phyloP scores from a whole-genome alignment of 1,140 invertebrate species.

The Pseudomyrmex sp. region DNA sequence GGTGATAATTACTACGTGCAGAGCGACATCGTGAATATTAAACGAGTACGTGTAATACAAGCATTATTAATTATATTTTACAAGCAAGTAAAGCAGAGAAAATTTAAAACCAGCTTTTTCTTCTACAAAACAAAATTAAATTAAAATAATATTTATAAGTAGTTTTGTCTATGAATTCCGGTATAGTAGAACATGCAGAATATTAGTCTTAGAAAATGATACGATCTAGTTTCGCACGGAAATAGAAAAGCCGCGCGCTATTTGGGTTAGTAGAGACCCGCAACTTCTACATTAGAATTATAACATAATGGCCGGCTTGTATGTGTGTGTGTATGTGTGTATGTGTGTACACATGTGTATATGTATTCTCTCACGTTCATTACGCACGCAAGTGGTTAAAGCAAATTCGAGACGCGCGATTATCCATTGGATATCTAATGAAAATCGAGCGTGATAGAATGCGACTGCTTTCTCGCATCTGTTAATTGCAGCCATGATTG shows the following conservation, averaged over 20 bases:
- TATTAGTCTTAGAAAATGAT: not conserved
- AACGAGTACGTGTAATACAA: not conserved
- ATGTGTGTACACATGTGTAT: too few species aligned
- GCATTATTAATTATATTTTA: too few species aligned
- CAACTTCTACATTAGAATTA: conserved; percentile 37
- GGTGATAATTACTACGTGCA: not conserved
- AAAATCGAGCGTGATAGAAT: conserved; percentile 46
- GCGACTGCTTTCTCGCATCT: conserved; percentile 12
- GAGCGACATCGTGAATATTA: not conserved
- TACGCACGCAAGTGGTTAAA: not conserved
- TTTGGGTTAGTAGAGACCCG: conserved; percentile 26
- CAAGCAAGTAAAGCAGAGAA: too few species aligned
- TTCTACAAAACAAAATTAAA: too few species aligned
- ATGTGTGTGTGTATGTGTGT: too few species aligned
- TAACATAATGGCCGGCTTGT: conserved; percentile 13
- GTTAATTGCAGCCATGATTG: conserved; percentile 5
- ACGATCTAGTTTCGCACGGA: conserved; percentile 31
- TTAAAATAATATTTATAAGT: too few species aligned
- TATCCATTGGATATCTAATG: conserved; percentile 11
- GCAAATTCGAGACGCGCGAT: conserved; percentile 5
- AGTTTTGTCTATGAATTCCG: too few species aligned
- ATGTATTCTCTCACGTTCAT: conserved; percentile 24
- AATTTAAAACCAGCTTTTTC: too few species aligned
- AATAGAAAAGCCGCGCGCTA: conserved; percentile 18
- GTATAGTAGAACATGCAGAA: too few species aligned